Evolutionary conservation across 2,888 invertebrate species (phyloP).

Genomic region (Nysson spinosus): DNA sequence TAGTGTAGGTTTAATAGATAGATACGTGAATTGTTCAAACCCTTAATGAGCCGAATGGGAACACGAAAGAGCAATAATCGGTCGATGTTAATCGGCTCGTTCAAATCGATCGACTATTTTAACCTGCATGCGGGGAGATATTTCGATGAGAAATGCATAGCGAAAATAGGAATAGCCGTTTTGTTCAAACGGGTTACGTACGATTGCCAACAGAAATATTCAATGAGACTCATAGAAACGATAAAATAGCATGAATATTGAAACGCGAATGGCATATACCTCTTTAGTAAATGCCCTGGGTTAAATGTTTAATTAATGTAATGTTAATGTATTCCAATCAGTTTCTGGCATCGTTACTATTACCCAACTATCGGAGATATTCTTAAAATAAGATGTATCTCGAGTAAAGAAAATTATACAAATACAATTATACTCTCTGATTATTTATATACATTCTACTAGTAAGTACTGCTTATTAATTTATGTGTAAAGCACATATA

Average conservation of each 20-base stretch:
- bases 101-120: constrained; percentile 21
- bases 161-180: constrained; percentile 20
- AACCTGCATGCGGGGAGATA: constrained; percentile 5
- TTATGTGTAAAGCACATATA: too few relatives aligned
- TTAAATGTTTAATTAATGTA: background rate
- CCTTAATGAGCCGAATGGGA: background rate
- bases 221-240: constrained; percentile 15
- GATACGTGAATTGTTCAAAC: too few relatives aligned
- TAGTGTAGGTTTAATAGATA: too few relatives aligned
- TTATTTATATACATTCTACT: too few relatives aligned
- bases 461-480: too few relatives aligned
- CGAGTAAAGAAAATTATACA: too few relatives aligned
- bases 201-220: constrained; percentile 28
- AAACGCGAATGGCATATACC: background rate
- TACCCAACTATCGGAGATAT: too few relatives aligned
- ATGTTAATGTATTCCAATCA: too few relatives aligned
- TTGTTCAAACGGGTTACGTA: constrained; percentile 6
- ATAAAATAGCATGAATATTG: constrained; percentile 12
- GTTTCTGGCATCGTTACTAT: too few relatives aligned
- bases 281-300: background rate
- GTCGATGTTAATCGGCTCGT: constrained; percentile 28
- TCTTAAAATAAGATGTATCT: too few relatives aligned
- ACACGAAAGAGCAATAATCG: background rate
- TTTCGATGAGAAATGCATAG: constrained; percentile 14
- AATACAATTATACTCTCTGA: too few relatives aligned